These are phyloP conservation scores for Halictus quadricinctus DNA, from an alignment of 2,888 invertebrate genomes.

Conservation along the genomic window DNA sequence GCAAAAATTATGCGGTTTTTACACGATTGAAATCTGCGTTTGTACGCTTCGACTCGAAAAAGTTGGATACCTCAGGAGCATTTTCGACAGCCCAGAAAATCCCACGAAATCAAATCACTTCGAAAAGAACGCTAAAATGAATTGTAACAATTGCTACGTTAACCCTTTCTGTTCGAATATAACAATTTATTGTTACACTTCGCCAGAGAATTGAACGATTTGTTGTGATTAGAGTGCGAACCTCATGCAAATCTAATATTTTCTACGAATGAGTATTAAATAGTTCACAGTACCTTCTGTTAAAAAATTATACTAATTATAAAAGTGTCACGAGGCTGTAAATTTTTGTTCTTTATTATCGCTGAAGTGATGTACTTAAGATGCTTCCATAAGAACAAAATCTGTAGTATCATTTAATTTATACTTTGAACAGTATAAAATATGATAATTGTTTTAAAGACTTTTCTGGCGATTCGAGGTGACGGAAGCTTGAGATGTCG, in stretches of 20 bases:
- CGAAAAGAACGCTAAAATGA: neutral
- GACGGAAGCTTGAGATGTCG: neutral
- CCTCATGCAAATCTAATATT: too few species aligned
- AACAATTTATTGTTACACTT: neutral
- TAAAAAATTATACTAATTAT: too few species aligned
- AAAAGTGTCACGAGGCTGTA: too few species aligned
- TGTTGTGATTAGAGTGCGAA: too few species aligned
- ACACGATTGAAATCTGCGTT: neutral
- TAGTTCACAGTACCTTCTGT: too few species aligned
- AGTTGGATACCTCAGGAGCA: neutral
- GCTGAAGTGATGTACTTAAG: neutral
- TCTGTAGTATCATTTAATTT: neutral
- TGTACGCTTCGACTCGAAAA: neutral
- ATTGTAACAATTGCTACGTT: too few species aligned
- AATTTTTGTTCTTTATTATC: neutral
- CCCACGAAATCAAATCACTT: neutral
- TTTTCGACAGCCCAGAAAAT: too few species aligned
- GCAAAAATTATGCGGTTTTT: too few species aligned
- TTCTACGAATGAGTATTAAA: too few species aligned
- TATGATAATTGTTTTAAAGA: neutral
- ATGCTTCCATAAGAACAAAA: neutral
- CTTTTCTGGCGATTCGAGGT: neutral
- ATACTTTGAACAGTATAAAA: neutral
- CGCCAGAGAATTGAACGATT: neutral
- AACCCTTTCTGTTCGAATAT: too few species aligned